Base-by-base conservation (phyloP, 2,888 invertebrate species). In the Clitarchus hookeri region DNA sequence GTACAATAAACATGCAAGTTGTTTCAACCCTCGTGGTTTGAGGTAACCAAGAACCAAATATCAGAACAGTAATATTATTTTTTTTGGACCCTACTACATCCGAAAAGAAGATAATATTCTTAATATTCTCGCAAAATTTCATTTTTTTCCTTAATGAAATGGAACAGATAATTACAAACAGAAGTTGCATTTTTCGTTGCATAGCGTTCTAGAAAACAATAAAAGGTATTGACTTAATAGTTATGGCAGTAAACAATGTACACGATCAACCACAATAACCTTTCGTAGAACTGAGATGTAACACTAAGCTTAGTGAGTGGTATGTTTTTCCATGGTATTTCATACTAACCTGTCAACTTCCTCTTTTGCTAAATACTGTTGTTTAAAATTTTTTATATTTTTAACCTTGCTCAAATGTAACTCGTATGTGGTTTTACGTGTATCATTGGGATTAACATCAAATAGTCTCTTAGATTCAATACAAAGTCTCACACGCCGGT, bases 1-100 rank as follows among this genome's bases (percentile, higher is more conserved):
- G 85, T 36, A 88, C 88, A 2, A 88, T 88, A 85, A 86, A 89
- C 44, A 88, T 78, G 85, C 88, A 88, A 13, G 53, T 48, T 53
- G 88, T 86, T 84, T 86, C 54, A 6, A 86, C 79, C 84, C 87
- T 83, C 23, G 86, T 84, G 23, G 77, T 83, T 85, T 80, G 84
- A 2, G 87, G 86, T 44, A 88, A 78, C 19, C 87, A n/a, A 44
- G 87, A 87, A 26, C 87, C 44, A 84, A 88, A 88, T 44, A 48
- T 16, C n/a, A 88, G 26, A 23, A 88, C 26, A 19, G 80, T 48
- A 44, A 88, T 84, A 85, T 88, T 88, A 82, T 84, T 87, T 83
- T 88, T 88, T 87, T 88, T 87, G 9, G 87, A 86, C 0, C 87
- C 86, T 78, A 87, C 86, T 53, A 54, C 78, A 65, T 88, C 88